A percentile compares a stretch with the other conserved stretches of the same genome.
Conservation (phyloP, 2,113 vertebrate genomes). For the human region DNA sequence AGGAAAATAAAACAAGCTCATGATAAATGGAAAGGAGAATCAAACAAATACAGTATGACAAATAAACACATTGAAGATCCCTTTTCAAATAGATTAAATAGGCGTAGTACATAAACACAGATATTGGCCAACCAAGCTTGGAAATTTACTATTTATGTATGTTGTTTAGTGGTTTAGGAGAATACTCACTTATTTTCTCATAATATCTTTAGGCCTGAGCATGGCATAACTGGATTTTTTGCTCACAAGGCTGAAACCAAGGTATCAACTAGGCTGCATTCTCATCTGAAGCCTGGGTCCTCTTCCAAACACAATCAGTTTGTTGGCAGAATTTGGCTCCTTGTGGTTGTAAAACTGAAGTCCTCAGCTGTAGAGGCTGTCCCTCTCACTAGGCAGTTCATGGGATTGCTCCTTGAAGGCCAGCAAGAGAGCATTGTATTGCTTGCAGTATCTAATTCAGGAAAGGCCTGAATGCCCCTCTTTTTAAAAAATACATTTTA, state of each 20-base stretch:
- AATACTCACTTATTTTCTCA: not conserved
- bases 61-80: not conserved
- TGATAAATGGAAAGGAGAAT: not conserved
- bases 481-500: not conserved
- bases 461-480: not conserved
- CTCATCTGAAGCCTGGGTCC: not conserved
- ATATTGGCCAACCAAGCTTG: not conserved
- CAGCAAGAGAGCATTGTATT: not conserved
- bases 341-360: not conserved
- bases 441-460: not conserved
- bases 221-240: not conserved
- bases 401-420: not conserved
- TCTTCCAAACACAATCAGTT: not conserved
- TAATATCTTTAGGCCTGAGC: not conserved
- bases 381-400: not conserved
- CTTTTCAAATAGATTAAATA: not conserved
- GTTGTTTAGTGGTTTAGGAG: not conserved
- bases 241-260: not conserved
- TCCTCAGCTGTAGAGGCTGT: not conserved
- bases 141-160: not conserved
- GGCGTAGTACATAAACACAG: not conserved
- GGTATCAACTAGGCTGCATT: not conserved
- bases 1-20: slow-evolving; percentile 40
- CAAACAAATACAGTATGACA: not conserved
- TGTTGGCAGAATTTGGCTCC: not conserved